phyloP scores from a whole-genome alignment of 2,888 invertebrate genomes.

The Blomia tropicalis region DNA sequence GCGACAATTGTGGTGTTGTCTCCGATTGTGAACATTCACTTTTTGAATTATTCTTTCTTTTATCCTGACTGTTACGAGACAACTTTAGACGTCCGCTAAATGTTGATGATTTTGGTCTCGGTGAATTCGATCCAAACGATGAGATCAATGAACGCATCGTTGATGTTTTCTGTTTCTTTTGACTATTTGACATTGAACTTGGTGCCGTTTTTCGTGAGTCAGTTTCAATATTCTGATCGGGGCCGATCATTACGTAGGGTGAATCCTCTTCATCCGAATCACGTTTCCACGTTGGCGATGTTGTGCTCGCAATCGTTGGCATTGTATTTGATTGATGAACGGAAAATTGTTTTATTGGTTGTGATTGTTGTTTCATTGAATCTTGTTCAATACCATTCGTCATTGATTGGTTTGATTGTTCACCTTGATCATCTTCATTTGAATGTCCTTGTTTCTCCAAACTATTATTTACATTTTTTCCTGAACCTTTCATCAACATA shows the following conservation, averaged over 20 bases:
- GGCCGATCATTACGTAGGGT: neutral
- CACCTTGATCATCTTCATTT: neutral
- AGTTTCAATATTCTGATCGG: neutral
- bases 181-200: neutral
- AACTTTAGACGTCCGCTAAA: neutral
- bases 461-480: neutral
- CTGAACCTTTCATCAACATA: neutral
- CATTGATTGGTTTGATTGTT: neutral
- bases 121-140: neutral
- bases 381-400: too few species aligned
- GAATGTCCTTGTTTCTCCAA: neutral
- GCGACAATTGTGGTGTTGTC: too few species aligned
- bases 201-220: neutral
- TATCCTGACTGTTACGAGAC: neutral
- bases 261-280: slow-evolving; percentile 1
- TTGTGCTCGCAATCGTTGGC: neutral
- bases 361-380: neutral
- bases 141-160: neutral
- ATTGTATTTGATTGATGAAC: neutral
- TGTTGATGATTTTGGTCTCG: neutral
- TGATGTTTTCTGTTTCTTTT: neutral
- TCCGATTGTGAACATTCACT: slow-evolving; percentile 2
- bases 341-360: too few species aligned
- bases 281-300: neutral
- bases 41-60: neutral